phyloP scores from a whole-genome alignment of 2,113 vertebrate genomes.

The Paradisaea rubra region DNA sequence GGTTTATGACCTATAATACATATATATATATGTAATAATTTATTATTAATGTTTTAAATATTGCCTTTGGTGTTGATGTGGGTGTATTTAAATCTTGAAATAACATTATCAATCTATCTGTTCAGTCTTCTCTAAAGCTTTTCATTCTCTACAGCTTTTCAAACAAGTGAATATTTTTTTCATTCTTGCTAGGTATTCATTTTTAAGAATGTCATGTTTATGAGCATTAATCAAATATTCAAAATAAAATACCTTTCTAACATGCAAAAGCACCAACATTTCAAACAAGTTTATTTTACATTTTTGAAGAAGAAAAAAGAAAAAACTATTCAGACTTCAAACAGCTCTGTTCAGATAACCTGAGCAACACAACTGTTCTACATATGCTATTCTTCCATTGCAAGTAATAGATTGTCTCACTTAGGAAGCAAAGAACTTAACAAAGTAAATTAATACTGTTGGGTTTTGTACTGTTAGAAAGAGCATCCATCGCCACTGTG shows the following conservation, averaged over 20 bases:
- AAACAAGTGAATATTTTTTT: neutral
- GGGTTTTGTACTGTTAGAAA: neutral
- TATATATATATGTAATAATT: neutral
- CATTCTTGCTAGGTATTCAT: neutral
- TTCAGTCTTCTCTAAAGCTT: neutral
- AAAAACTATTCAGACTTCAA: neutral
- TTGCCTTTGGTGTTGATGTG: neutral
- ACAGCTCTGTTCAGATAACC: neutral
- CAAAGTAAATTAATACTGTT: neutral
- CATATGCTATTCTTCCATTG: neutral
- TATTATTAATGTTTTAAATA: neutral
- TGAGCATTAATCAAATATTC: neutral
- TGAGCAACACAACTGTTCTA: neutral
- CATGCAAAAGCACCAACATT: neutral
- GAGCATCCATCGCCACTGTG: neutral
- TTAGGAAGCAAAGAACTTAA: neutral
- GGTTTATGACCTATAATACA: neutral
- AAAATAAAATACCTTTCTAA: neutral
- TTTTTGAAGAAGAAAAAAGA: neutral
- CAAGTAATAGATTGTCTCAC: neutral
- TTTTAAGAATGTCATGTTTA: neutral
- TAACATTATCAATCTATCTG: neutral
- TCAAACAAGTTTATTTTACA: neutral
- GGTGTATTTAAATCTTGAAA: neutral
- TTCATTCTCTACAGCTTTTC: conserved; percentile 31